A percentile compares a stretch with the other conserved stretches of the same genome.
Evolutionary conservation across 2,888 invertebrate species (phyloP).

Genomic region (Hyposoter dolosus): DNA sequence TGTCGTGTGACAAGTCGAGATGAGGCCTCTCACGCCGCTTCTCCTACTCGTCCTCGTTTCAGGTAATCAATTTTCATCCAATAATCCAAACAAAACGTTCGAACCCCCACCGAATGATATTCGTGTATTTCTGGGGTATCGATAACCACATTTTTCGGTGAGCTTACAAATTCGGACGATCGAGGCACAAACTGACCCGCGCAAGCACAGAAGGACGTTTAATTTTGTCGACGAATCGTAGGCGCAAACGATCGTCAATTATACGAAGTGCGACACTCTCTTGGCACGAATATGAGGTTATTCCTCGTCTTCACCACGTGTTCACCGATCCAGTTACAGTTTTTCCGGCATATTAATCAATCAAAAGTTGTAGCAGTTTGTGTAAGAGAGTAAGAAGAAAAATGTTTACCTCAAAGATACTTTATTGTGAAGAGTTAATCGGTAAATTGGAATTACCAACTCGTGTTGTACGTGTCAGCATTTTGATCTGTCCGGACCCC

Average conservation of each 20-base stretch:
- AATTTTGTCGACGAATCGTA: constrained; percentile 60
- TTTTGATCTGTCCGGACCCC: constrained; percentile 35
- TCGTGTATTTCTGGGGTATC: neutral
- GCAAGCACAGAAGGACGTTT: constrained; percentile 62
- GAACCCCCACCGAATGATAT: neutral
- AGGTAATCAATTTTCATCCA: constrained; percentile 52
- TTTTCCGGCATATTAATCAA: neutral
- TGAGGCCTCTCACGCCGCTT: constrained; percentile 45
- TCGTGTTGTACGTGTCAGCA: constrained; percentile 29
- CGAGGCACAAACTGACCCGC: constrained; percentile 42
- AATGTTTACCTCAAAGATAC: neutral
- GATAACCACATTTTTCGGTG: neutral
- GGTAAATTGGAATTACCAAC: neutral
- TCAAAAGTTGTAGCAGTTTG: neutral
- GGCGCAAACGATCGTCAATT: constrained; percentile 66
- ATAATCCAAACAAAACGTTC: neutral
- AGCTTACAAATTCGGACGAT: constrained; percentile 3
- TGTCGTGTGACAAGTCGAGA: constrained; percentile 25
- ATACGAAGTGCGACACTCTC: constrained; percentile 59
- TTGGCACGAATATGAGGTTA: constrained; percentile 57
- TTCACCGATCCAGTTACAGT: neutral
- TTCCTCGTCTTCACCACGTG: constrained; percentile 11
- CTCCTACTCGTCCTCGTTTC: constrained; percentile 57
- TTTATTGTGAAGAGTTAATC: constrained; percentile 8
- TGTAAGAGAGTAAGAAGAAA: neutral